Percentiles rank a stretch among this genome's conserved stretches.
These are phyloP conservation scores for Phocides pigmalion DNA, from an alignment of 1,140 invertebrate species.

Conservation along the genomic window DNA sequence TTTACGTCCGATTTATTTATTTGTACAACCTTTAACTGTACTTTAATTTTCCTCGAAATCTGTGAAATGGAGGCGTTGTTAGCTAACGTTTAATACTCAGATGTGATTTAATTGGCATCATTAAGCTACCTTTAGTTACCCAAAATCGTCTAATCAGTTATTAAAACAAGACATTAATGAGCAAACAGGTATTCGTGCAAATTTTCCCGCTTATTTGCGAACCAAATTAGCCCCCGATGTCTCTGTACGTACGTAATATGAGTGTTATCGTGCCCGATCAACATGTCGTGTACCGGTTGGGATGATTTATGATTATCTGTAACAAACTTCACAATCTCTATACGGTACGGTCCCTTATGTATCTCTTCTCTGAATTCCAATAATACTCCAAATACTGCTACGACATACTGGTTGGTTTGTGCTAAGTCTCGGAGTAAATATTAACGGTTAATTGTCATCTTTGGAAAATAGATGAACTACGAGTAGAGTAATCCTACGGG, in stretches of 20 bases:
- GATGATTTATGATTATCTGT: slow-evolving; percentile 49
- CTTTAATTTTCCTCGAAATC: slow-evolving; percentile 2
- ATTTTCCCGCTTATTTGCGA: not conserved
- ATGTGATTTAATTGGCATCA: no score
- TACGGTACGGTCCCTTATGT: not conserved
- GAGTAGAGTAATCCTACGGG: no score
- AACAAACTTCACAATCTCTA: slow-evolving; percentile 16
- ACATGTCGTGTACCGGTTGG: slow-evolving; percentile 33
- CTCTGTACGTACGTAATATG: not conserved
- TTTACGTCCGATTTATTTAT: slow-evolving; percentile 29
- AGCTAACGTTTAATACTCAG: not conserved
- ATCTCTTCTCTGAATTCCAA: not conserved
- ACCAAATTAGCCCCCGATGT: not conserved
- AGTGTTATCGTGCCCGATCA: slow-evolving; percentile 31
- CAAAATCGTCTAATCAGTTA: no score
- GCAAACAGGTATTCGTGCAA: not conserved
- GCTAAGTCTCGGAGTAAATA: no score
- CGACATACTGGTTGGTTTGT: not conserved
- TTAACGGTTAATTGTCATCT: no score
- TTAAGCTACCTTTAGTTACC: no score
- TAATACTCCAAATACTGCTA: slow-evolving; percentile 2
- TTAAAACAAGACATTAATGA: not conserved
- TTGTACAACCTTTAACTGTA: slow-evolving; percentile 20
- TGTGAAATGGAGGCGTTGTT: not conserved
- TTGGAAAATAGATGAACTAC: no score